Conservation (phyloP, 2,113 vertebrate species). For the Tauraco erythrolophus region DNA sequence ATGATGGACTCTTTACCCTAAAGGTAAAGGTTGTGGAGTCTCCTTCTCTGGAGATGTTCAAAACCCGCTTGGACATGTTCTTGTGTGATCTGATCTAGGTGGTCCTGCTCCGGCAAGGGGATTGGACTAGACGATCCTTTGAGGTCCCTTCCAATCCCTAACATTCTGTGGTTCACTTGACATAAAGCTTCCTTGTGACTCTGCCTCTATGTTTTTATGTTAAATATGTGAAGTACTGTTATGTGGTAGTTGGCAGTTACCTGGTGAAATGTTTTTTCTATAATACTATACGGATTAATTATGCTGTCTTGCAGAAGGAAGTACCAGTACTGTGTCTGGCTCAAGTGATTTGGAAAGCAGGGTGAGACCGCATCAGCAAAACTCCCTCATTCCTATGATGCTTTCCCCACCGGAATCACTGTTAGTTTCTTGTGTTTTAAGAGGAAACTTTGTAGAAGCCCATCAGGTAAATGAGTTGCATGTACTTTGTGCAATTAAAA, state of each 20-base stretch:
- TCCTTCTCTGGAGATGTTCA: too few relatives aligned
- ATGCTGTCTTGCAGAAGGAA: slow-evolving; percentile 78
- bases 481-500: not conserved
- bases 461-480: slow-evolving; percentile 85
- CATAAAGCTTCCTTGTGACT: not conserved
- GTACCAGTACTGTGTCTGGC: slow-evolving; percentile 73
- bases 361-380: slow-evolving; percentile 62
- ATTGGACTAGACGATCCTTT: too few relatives aligned
- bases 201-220: not conserved
- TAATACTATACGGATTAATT: not conserved
- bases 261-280: not conserved
- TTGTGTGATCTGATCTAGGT: too few relatives aligned
- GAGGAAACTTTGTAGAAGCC: slow-evolving; percentile 91
- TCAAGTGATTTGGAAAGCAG: slow-evolving; percentile 69
- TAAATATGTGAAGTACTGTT: not conserved
- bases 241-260: not conserved
- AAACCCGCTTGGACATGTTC: too few relatives aligned
- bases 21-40: too few relatives aligned
- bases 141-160: too few relatives aligned
- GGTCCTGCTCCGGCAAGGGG: too few relatives aligned
- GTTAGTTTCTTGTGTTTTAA: slow-evolving; percentile 90
- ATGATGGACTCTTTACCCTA: not conserved
- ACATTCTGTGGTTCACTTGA: too few relatives aligned
- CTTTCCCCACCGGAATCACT: slow-evolving; percentile 94
- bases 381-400: slow-evolving; percentile 91